Conservation (phyloP, 2,888 invertebrate species). For the Folsomia manolachei region DNA sequence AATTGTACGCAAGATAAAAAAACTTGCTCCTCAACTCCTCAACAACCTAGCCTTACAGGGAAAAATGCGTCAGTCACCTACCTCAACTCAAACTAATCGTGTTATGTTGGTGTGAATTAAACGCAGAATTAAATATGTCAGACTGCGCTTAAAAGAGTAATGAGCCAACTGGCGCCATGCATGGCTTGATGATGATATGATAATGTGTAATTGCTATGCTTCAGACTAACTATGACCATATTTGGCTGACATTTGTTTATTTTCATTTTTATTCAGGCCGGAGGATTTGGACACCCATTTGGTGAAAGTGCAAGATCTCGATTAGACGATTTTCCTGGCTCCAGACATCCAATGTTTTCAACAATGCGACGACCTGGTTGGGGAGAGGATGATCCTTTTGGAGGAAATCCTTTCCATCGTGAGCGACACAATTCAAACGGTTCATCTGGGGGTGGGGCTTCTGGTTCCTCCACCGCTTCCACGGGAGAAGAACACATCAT, state of each 20-base stretch:
- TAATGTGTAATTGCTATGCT: no score
- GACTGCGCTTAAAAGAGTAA: neutral
- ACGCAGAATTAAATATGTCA: neutral
- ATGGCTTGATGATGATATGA: neutral
- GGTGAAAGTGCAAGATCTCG: constrained; percentile 59
- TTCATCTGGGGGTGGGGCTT: constrained; percentile 33
- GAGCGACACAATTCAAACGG: constrained; percentile 36
- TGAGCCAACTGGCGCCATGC: neutral
- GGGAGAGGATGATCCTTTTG: constrained; percentile 34
- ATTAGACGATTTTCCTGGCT: constrained; percentile 62
- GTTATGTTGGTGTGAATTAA: neutral
- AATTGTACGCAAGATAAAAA: neutral
- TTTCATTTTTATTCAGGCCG: constrained; percentile 51
- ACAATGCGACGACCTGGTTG: constrained; percentile 36
- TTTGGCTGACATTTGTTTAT: constrained; percentile 17
- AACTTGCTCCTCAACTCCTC: neutral
- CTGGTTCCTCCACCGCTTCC: constrained; percentile 39
- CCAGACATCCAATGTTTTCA: constrained; percentile 68
- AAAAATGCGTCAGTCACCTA: neutral
- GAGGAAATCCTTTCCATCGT: constrained; percentile 15
- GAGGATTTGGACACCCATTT: constrained; percentile 65
- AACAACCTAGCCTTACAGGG: no score
- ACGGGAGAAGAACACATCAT: constrained; percentile 43
- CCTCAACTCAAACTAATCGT: neutral
- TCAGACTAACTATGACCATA: neutral